A percentile compares a stretch with the other conserved stretches of the same genome.
Evolutionary conservation across 2,888 invertebrate genomes (phyloP).

Genomic region (Pasiphila rectangulata): DNA sequence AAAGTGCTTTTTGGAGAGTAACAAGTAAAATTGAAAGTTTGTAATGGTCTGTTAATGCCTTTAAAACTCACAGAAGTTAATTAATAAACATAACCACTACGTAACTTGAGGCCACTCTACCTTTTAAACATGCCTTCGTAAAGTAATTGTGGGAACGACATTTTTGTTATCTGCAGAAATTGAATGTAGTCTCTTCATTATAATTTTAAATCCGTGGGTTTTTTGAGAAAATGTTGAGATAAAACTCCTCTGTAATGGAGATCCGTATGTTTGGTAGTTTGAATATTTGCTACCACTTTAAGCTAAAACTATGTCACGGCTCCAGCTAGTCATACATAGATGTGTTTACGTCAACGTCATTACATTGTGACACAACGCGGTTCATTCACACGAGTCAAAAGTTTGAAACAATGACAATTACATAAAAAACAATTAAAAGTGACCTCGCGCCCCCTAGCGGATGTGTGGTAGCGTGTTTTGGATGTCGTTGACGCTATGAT

Average conservation of each 20-base stretch:
- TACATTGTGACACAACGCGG: conserved; percentile 44
- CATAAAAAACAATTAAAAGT: conserved; percentile 71
- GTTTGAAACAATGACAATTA: conserved; percentile 67
- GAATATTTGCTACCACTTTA: too few relatives aligned
- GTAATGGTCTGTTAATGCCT: too few relatives aligned
- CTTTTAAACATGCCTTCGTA: conserved; percentile 4
- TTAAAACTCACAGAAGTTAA: not conserved
- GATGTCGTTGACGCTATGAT: conserved; percentile 60
- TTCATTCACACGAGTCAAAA: conserved; percentile 64
- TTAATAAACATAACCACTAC: conserved; percentile 2
- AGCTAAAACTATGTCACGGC: too few relatives aligned
- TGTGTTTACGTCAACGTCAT: conserved; percentile 32
- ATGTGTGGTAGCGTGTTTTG: conserved; percentile 46
- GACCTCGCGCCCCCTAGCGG: conserved; percentile 66
- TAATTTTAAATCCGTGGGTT: conserved; percentile 29
- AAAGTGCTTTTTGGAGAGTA: too few relatives aligned
- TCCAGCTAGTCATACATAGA: too few relatives aligned
- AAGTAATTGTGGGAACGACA: conserved; percentile 28
- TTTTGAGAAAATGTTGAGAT: conserved; percentile 20
- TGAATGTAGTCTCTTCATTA: conserved; percentile 23
- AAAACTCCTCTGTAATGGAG: too few relatives aligned
- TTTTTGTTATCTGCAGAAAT: conserved; percentile 9
- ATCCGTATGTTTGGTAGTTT: too few relatives aligned
- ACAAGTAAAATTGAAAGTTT: not conserved
- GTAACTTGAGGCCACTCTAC: conserved; percentile 17